Evolutionary conservation across 1,140 invertebrate genomes (phyloP), one percentile per base, ranked within the genome.

Genomic region (Doryteuthis pealeii): DNA sequence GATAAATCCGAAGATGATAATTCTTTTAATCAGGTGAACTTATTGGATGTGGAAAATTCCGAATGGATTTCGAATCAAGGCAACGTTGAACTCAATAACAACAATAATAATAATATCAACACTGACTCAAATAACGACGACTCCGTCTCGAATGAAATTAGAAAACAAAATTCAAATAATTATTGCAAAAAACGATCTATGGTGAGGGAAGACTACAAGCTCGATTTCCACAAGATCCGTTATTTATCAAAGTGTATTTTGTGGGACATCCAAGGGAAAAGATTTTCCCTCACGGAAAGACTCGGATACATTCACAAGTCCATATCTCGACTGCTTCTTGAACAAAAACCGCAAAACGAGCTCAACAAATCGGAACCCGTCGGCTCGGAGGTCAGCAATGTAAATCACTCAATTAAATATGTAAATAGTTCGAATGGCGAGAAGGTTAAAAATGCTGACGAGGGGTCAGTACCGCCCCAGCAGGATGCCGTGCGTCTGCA

Each of bases 231-330:
- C 10, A 68, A 68, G 30, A 5, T 68, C 31, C 26, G 28, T 14
- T 68, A 30, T 30, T 32, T 84, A 33, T 80, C 84, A 12, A 78
- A 80, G 33, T 81, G 82, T 33, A 72, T 86, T 22, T 73, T 85
- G 5, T 85, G 83, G 84, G 82, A 86, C 67, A 76, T 85, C 22
- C 83, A 86, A 70, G 83, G 80, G 40, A 86, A 86, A 62, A 67
- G 81, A 6, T 82, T 78, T 76, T 80, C 81, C 2, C 73, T 85
- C 31, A 86, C 82, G 32, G 83, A 86, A 72, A 85, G 82, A 10
- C 78, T 86, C 14, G 82, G 83, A 30, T 83, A 85, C 71, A 83
- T 85, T 32, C 81, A 86, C 62, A 80, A 80, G 28, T 82, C 81
- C 22, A 83, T 85, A 70, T 85, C 84, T n/a, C 82, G 84, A 72